phyloP scores from a whole-genome alignment of 2,888 invertebrate genomes.

The Nymphalis c-album region DNA sequence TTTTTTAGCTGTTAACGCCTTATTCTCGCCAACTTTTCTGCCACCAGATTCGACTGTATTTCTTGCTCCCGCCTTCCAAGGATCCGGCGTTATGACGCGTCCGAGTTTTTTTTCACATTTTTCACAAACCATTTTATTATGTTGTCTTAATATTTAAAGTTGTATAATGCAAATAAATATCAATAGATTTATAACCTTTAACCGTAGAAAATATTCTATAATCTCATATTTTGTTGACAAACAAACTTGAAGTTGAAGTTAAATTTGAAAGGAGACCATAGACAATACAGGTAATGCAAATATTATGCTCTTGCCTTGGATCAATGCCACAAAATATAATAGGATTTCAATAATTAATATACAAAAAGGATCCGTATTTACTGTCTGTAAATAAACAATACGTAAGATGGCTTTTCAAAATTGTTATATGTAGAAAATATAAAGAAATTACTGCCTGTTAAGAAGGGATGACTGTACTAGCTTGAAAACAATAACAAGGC shows the following conservation, averaged over 20 bases:
- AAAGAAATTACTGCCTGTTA: no score
- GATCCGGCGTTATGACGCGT: conserved; percentile 96
- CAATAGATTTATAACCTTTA: neutral
- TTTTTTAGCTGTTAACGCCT: conserved; percentile 92
- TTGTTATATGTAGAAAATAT: no score
- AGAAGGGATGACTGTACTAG: no score
- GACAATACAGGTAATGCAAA: neutral
- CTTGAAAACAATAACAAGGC: no score
- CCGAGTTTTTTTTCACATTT: conserved; percentile 96
- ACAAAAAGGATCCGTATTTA: no score
- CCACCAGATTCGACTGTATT: conserved; percentile 96
- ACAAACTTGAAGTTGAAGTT: conserved; percentile 1
- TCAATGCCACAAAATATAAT: no score
- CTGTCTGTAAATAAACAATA: no score
- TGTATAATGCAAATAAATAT: neutral
- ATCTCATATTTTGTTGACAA: conserved; percentile 16
- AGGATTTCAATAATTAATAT: no score
- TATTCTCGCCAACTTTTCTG: conserved; percentile 96
- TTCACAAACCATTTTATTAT: conserved; percentile 90
- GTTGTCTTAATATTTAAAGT: neutral
- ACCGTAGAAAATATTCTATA: neutral
- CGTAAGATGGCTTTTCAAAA: no score
- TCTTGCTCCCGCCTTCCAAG: conserved; percentile 96
- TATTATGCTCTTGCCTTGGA: no score
- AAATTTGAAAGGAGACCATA: neutral